Conservation (phyloP, 2,113 vertebrate genomes). For the Chaetops frenatus region DNA sequence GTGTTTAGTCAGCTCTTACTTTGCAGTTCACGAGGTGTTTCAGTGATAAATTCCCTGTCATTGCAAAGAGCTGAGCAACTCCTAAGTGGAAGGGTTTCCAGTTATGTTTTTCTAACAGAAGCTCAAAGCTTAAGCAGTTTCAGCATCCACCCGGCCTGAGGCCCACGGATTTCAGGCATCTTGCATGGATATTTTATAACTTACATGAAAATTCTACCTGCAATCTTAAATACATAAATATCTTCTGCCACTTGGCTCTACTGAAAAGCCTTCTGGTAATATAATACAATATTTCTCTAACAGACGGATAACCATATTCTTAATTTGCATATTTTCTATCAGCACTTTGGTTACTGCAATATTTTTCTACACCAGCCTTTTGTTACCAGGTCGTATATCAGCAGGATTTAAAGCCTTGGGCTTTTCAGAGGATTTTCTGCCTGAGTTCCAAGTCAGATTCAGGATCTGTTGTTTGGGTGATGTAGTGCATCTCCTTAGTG, state of each 20-base stretch:
- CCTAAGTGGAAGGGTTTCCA: not conserved
- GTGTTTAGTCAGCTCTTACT: not conserved
- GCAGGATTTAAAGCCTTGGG: not conserved
- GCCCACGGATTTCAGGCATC: not conserved
- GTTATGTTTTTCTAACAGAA: not conserved
- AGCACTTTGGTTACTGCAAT: not conserved
- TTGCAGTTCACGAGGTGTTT: not conserved
- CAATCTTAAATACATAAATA: not conserved
- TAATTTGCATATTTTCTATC: not conserved
- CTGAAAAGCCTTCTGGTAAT: not conserved
- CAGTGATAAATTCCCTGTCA: not conserved
- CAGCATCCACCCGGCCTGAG: not conserved
- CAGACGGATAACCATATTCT: not conserved
- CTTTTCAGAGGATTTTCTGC: not conserved
- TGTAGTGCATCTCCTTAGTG: not conserved
- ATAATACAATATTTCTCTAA: not conserved
- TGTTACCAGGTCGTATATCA: not conserved
- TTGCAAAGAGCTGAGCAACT: not conserved
- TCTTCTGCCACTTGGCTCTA: not conserved
- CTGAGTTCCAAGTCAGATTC: not conserved
- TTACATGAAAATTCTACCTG: not conserved
- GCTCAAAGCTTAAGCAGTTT: not conserved
- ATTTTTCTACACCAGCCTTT: not conserved
- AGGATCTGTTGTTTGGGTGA: not conserved
- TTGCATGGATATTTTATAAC: not conserved